These are phyloP conservation scores for Fabriciana adippe DNA, from an alignment of 2,888 invertebrate genomes.

Conservation along the genomic window DNA sequence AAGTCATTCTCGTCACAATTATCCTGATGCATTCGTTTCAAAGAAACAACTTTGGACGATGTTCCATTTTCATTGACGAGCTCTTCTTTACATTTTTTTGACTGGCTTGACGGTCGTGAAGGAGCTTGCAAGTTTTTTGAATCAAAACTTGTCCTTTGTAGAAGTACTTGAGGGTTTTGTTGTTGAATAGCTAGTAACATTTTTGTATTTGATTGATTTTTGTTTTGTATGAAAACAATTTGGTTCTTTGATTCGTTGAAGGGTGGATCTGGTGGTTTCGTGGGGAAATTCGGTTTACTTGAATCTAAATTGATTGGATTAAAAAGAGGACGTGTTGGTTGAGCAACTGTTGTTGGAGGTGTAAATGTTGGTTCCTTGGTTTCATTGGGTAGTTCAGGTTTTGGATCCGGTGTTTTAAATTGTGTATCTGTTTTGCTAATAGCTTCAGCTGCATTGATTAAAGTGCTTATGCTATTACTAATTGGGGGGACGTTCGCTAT, in stretches of 20 bases:
- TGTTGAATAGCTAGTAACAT: constrained; percentile 70
- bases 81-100: constrained; percentile 72
- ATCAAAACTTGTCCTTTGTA: constrained; percentile 67
- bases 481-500: constrained; percentile 35
- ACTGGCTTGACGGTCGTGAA: constrained; percentile 72
- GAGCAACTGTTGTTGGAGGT: constrained; percentile 38
- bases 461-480: constrained; percentile 52
- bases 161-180: constrained; percentile 65
- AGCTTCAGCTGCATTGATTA: constrained; percentile 67
- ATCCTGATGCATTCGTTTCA: constrained; percentile 75
- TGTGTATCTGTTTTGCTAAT: constrained; percentile 62
- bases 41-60: constrained; percentile 73
- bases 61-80: constrained; percentile 54
- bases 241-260: constrained; percentile 68
- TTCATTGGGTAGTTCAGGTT: constrained; percentile 50
- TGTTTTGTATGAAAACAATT: constrained; percentile 69
- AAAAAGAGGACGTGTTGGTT: constrained; percentile 50
- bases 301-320: constrained; percentile 60
- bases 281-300: constrained; percentile 54
- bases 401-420: constrained; percentile 59
- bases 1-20: constrained; percentile 79
- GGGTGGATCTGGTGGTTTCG: constrained; percentile 58
- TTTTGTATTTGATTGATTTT: constrained; percentile 62
- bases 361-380: constrained; percentile 46
- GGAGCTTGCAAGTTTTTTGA: constrained; percentile 77